Evolutionary conservation across 2,113 vertebrate genomes (phyloP).

Genomic region (Paradoxurus hermaphroditus): DNA sequence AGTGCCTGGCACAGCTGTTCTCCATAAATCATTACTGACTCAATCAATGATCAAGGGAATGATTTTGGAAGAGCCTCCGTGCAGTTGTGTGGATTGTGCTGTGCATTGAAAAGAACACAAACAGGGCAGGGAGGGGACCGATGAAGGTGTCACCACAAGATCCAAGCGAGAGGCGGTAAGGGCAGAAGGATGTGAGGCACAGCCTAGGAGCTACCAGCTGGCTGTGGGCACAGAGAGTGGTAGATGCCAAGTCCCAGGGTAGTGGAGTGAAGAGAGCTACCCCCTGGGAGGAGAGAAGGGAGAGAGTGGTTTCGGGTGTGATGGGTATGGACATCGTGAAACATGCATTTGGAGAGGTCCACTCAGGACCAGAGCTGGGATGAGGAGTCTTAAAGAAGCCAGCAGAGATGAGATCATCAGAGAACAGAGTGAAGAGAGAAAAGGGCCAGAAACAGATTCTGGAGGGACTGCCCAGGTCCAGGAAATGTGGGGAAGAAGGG

Average conservation of each 20-base stretch:
- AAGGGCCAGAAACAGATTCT: background rate
- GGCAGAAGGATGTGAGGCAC: background rate
- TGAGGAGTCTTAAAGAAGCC: background rate
- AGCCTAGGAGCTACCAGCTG: too few species aligned
- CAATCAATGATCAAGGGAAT: background rate
- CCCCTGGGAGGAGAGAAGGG: too few species aligned
- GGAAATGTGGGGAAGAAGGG: background rate
- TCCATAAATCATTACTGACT: background rate
- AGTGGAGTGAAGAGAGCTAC: background rate
- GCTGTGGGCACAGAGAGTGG: accelerated
- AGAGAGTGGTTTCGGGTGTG: background rate
- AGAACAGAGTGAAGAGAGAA: background rate
- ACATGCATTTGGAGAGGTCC: background rate
- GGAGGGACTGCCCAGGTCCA: background rate
- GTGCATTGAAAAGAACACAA: background rate
- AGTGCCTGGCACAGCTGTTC: background rate
- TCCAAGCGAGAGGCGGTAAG: background rate
- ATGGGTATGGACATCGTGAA: background rate
- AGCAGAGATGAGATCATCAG: background rate
- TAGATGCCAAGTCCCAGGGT: too few species aligned
- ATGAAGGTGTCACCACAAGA: background rate
- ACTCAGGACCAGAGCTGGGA: background rate
- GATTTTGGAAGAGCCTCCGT: background rate
- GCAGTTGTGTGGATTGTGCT: background rate
- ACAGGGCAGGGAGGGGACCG: background rate